Evolutionary conservation across 1,140 invertebrate species (phyloP).

Genomic region (Helicorthomorpha holstii): DNA sequence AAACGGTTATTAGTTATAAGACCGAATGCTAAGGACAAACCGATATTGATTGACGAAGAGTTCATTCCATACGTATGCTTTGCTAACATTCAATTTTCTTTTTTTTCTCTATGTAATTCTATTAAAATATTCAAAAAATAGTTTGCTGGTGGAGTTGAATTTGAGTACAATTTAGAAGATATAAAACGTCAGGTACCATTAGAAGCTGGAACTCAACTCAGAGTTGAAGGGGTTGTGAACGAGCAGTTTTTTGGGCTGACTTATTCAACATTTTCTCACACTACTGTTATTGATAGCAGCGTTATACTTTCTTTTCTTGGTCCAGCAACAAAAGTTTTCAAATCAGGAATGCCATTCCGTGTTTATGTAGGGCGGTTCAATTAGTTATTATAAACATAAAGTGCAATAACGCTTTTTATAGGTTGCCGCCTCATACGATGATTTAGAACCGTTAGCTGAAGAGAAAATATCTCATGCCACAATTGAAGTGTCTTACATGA

Average conservation of each 20-base stretch:
- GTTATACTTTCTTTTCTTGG: conserved; percentile 35
- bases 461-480: conserved; percentile 17
- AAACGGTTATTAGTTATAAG: conserved; percentile 13
- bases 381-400: neutral
- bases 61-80: neutral
- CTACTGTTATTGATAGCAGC: conserved; percentile 29
- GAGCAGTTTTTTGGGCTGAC: conserved; percentile 21
- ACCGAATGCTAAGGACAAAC: neutral
- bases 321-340: conserved; percentile 32
- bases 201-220: conserved; percentile 14
- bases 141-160: neutral
- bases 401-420: conserved; percentile 4
- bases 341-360: conserved; percentile 34
- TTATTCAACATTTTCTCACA: neutral
- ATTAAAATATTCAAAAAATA: neutral
- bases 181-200: neutral
- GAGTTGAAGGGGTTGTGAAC: conserved; percentile 21
- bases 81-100: neutral
- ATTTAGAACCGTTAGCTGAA: conserved; percentile 19
- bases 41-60: neutral
- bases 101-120: neutral
- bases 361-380: conserved; percentile 23
- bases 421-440: conserved; percentile 21
- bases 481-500: conserved; percentile 15
- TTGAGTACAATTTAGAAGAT: neutral